These are phyloP conservation scores for Picus viridis DNA, from an alignment of 2,797 vertebrate species.

Conservation along the genomic window DNA sequence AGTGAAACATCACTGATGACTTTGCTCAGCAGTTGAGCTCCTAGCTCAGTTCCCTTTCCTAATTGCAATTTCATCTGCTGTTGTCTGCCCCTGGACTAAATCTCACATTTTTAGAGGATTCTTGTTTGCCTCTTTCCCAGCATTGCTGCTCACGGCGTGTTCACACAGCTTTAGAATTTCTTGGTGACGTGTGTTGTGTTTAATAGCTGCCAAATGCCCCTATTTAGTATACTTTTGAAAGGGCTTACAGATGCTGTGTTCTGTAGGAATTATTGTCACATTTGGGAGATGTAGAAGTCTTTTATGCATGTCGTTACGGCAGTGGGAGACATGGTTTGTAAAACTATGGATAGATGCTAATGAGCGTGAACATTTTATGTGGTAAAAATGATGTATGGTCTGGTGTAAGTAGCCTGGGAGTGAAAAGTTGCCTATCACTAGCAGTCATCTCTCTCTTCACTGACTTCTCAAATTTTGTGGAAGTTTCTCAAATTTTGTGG, in stretches of 20 bases:
- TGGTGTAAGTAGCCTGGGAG: neutral
- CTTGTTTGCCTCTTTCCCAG: neutral
- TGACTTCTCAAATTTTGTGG: neutral
- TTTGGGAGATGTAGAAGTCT: neutral
- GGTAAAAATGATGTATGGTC: neutral
- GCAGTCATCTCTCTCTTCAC: neutral
- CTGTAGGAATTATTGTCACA: neutral
- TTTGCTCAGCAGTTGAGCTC: neutral
- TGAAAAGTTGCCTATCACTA: neutral
- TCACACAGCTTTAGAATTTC: neutral
- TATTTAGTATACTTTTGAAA: neutral
- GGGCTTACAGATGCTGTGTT: neutral
- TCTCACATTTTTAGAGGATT: neutral
- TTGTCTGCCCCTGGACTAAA: neutral
- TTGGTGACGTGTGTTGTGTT: neutral
- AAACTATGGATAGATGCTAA: accelerated
- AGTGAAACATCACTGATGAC: neutral
- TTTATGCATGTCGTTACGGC: neutral
- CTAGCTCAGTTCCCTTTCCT: neutral
- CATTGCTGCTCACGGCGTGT: neutral
- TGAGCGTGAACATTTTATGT: neutral
- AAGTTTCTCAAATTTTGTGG: neutral
- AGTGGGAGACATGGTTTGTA: neutral
- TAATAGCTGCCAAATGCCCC: neutral
- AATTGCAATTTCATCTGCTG: neutral